Base-by-base conservation (phyloP, 2,888 invertebrate species). In the Blomia tropicalis region DNA sequence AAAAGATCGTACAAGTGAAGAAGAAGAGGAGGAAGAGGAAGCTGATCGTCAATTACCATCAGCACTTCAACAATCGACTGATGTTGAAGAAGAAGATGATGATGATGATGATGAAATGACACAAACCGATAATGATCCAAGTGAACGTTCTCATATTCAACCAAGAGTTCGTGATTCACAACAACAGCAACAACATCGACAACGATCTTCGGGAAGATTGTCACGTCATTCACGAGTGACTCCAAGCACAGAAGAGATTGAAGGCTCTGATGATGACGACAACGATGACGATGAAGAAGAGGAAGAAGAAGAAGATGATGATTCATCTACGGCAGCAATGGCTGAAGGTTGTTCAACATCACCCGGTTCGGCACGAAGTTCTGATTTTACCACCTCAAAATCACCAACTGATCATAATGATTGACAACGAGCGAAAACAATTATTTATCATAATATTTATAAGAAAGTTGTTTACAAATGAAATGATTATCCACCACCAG, bases 301-400 rank as follows among this genome's bases (percentile, higher is more conserved):
- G 7, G 7, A 7, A 11, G 51, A n/a, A 7, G 27, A 22, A 47
- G 29, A 56, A 14, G 25, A 29, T 22, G 11, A 2, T 14, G 56
- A 56, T 14, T 56, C 56, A 29, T 27, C 56, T 14, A 56, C 56
- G 14, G 32, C 31, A 30, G 56, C 56, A 29, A 14, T 56, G 23
- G 56, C 56, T 56, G 56, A 56, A 31, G 29, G 29, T 32, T 27
- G 56, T 25, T 3, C 56, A 7, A 47, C 51, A 11, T 47, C 51
- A n/a, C 51, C 51, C 7, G n/a, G 51, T 27, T 47, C 51, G 22
- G n/a, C 51, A 7, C 51, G 51, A 11, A 47, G 51, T 19, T 47
- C 51, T 7, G 51, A 47, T n/a, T 47, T 47, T 47, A 47, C 51
- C 51, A 47, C 51, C 7, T n/a, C n/a, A n/a, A 47, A 47, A 47